phyloP scores from a whole-genome alignment of 2,113 vertebrate species.

The Equus quagga region DNA sequence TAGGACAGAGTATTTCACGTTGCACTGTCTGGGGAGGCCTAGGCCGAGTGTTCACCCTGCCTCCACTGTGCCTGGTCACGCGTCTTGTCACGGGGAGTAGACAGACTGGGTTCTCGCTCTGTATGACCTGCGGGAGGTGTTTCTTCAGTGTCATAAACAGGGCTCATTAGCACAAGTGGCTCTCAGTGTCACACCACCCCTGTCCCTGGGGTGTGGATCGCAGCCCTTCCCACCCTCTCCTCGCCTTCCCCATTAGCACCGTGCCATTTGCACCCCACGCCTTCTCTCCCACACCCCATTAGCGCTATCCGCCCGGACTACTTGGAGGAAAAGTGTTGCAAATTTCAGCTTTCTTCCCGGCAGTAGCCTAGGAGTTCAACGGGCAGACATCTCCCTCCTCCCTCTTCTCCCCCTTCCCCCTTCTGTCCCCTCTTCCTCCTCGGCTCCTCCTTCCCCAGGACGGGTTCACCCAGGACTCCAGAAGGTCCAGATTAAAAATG shows the following conservation, averaged over 20 bases:
- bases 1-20: not conserved
- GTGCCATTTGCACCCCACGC: slow-evolving; percentile 5
- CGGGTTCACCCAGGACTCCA: not conserved
- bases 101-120: not conserved
- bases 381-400: not conserved
- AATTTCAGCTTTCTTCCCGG: slow-evolving; percentile 8
- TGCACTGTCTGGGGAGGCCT: not conserved
- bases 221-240: not conserved
- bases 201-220: not conserved
- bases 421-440: not conserved
- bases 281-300: slow-evolving; percentile 13
- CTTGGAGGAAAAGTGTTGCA: slow-evolving; percentile 51
- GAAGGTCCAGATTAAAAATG: not conserved
- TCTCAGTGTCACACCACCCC: not conserved
- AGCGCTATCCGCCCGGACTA: slow-evolving; percentile 1
- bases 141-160: not conserved
- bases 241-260: not conserved
- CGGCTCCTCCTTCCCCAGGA: not conserved
- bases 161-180: not conserved
- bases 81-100: not conserved
- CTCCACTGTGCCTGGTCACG: not conserved
- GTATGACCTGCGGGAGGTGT: not conserved
- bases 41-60: not conserved
- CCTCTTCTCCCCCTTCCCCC: not conserved
- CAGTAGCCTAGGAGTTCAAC: not conserved